Percentiles rank a stretch among this genome's conserved stretches.
phyloP scores from a whole-genome alignment of 30 jellyfish, hydroid and myxozoan genomes.

The Aurelia aurita region DNA sequence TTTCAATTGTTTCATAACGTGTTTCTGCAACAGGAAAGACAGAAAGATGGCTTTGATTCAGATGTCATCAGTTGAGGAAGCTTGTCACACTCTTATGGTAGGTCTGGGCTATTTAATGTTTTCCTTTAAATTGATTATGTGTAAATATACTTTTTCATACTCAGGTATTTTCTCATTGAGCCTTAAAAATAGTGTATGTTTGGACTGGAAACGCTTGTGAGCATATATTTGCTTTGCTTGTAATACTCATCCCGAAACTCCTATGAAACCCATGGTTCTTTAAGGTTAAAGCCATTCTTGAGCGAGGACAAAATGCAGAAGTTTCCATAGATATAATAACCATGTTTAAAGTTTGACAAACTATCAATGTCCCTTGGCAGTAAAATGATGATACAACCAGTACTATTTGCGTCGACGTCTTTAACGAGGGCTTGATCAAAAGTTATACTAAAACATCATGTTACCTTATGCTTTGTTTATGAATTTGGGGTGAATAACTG shows the following conservation, averaged over 20 bases:
- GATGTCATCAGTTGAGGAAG: constrained; percentile 94
- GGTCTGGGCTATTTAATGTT: not conserved
- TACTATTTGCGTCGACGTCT: too few relatives aligned
- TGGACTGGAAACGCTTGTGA: not conserved
- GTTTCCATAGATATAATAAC: too few relatives aligned
- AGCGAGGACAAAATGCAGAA: too few relatives aligned
- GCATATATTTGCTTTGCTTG: not conserved
- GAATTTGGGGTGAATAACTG: too few relatives aligned
- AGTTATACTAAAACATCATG: too few relatives aligned
- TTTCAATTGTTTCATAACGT: too few relatives aligned
- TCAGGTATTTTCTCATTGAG: not conserved
- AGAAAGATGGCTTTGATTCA: constrained; percentile 94
- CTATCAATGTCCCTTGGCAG: too few relatives aligned
- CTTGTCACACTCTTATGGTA: constrained; percentile 90
- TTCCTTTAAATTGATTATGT: not conserved
- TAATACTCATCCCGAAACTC: not conserved
- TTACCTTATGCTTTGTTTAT: too few relatives aligned
- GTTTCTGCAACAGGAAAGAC: constrained; percentile 76
- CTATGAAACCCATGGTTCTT: too few relatives aligned
- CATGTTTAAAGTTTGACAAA: too few relatives aligned
- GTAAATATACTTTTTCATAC: not conserved
- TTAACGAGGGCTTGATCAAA: not conserved
- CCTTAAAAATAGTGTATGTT: not conserved
- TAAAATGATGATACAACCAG: too few relatives aligned
- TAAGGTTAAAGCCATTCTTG: too few relatives aligned